These are phyloP conservation scores for Eudyptes chrysolophus DNA, from an alignment of 2,113 vertebrate genomes.

Conservation along the genomic window DNA sequence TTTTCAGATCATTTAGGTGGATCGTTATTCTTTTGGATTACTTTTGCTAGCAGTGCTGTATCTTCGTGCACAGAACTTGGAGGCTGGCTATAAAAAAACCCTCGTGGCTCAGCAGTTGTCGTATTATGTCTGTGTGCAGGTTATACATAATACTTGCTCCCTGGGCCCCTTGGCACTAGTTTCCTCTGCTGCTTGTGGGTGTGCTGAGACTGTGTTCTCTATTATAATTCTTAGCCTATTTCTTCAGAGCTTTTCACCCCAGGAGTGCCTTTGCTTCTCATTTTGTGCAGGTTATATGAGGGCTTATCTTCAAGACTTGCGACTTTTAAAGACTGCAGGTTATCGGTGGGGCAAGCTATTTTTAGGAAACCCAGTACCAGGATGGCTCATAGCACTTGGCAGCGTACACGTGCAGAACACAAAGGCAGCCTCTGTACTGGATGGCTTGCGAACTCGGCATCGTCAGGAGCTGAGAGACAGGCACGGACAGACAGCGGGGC, in stretches of 20 bases:
- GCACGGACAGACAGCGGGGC: not conserved
- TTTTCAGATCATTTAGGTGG: not conserved
- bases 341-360: slow-evolving; percentile 25
- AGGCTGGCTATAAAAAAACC: not conserved
- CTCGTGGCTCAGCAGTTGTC: not conserved
- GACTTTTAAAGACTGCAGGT: not conserved
- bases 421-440: slow-evolving; percentile 35
- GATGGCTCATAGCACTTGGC: not conserved
- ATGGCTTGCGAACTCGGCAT: not conserved
- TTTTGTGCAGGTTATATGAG: fast-evolving
- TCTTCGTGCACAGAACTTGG: not conserved
- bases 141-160: not conserved
- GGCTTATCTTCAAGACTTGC: not conserved
- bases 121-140: not conserved
- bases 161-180: not conserved
- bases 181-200: not conserved
- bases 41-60: not conserved
- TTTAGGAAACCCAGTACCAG: not conserved
- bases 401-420: not conserved
- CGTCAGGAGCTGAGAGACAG: not conserved
- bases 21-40: not conserved
- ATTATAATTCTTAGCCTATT: not conserved
- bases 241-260: not conserved
- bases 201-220: fast-evolving
- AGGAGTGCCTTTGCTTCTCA: not conserved